These are phyloP conservation scores for Lissocephala sabroskyi DNA, from an alignment of 2,888 invertebrate species.

Conservation along the genomic window DNA sequence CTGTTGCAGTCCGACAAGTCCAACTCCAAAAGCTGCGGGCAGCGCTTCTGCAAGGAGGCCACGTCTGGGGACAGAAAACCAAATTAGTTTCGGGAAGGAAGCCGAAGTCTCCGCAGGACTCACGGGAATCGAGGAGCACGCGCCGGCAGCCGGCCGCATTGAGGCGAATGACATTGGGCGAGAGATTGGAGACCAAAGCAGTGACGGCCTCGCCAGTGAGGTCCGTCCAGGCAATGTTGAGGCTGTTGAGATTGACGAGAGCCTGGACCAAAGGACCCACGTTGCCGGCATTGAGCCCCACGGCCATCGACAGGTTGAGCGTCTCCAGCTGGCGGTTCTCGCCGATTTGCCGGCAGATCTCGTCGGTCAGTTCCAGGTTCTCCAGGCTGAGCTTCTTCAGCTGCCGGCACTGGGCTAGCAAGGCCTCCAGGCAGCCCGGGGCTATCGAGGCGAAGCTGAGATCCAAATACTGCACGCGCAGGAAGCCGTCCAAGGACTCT, in stretches of 20 bases:
- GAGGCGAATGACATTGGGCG: slow-evolving; percentile 79
- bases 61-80: slow-evolving; percentile 76
- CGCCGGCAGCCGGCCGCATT: slow-evolving; percentile 89
- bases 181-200: slow-evolving; percentile 77
- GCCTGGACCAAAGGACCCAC: slow-evolving; percentile 77
- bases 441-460: slow-evolving; percentile 85
- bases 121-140: slow-evolving; percentile 82
- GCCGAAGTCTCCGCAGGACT: slow-evolving; percentile 72
- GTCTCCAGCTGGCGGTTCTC: slow-evolving; percentile 81
- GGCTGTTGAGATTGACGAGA: slow-evolving; percentile 72
- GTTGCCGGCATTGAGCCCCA: slow-evolving; percentile 79
- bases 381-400: slow-evolving; percentile 90
- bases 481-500: slow-evolving; percentile 63
- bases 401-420: slow-evolving; percentile 79
- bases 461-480: slow-evolving; percentile 87
- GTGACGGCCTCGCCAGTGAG: slow-evolving; percentile 77
- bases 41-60: slow-evolving; percentile 76
- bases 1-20: slow-evolving; percentile 91
- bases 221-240: slow-evolving; percentile 89
- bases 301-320: slow-evolving; percentile 88
- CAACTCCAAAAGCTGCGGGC: slow-evolving; percentile 83
- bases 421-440: slow-evolving; percentile 74
- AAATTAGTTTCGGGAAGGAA: too few species aligned
- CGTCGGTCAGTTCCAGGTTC: slow-evolving; percentile 78
- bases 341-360: slow-evolving; percentile 80